These are phyloP conservation scores for Meghimatium bilineatum DNA, from an alignment of 2,888 invertebrate species.

Conservation along the genomic window DNA sequence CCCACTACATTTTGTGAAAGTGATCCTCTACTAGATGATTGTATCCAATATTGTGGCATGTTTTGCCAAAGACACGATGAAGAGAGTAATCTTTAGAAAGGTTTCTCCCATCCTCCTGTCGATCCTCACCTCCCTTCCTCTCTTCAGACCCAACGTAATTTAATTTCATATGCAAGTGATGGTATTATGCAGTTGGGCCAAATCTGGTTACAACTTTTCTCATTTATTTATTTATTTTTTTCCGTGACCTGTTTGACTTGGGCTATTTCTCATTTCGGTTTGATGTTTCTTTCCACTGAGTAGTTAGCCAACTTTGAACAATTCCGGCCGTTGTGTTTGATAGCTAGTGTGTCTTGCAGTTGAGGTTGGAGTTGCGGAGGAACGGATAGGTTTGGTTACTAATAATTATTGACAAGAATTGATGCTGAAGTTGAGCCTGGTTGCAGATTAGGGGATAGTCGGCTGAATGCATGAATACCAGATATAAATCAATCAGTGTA, in stretches of 20 bases:
- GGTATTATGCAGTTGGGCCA: constrained; percentile 22
- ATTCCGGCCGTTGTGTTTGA: background rate
- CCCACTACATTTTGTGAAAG: constrained; percentile 6
- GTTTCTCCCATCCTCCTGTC: background rate
- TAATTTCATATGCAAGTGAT: constrained; percentile 30
- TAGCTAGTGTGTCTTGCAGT: background rate
- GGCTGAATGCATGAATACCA: background rate
- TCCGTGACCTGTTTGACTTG: constrained; percentile 8
- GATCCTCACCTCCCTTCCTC: background rate
- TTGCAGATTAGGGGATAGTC: background rate
- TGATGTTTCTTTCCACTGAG: constrained; percentile 15
- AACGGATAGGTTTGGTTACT: background rate
- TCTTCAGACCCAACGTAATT: background rate
- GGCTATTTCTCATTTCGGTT: constrained; percentile 20
- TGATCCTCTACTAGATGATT: background rate
- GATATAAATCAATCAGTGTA: too few relatives aligned
- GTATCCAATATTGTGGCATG: constrained; percentile 29
- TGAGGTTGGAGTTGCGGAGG: background rate
- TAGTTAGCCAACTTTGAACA: background rate
- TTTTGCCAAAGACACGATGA: constrained; percentile 16
- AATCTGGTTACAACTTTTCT: constrained; percentile 29
- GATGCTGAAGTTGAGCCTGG: background rate
- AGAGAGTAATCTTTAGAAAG: constrained; percentile 3
- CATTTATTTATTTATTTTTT: constrained; percentile 21
- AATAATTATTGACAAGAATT: background rate